These are phyloP conservation scores for Scomber japonicus DNA, from an alignment of 2,113 vertebrate species.

Conservation along the genomic window DNA sequence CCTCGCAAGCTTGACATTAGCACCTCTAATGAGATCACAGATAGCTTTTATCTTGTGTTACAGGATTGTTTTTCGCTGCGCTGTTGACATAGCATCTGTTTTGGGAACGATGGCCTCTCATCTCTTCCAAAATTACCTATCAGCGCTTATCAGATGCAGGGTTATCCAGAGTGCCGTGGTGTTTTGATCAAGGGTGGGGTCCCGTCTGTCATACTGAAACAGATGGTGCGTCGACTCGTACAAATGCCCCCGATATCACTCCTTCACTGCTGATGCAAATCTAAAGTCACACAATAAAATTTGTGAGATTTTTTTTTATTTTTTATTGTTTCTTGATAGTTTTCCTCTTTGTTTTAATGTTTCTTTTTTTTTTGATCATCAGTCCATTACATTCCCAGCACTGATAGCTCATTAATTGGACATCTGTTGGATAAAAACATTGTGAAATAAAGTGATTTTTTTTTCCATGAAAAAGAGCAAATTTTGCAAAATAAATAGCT, in stretches of 20 bases:
- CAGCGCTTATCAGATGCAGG: constrained; percentile 65
- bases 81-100: constrained; percentile 71
- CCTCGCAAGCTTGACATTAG: constrained; percentile 70
- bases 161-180: constrained; percentile 24
- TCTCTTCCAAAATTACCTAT: constrained; percentile 63
- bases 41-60: constrained; percentile 76
- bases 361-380: background rate
- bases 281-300: background rate
- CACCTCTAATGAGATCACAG: constrained; percentile 77
- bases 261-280: background rate
- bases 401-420: constrained; percentile 28
- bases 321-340: constrained; percentile 15
- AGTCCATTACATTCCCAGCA: background rate
- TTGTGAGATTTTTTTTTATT: background rate
- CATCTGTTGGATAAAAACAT: background rate
- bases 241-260: background rate
- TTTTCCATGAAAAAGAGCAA: constrained; percentile 14
- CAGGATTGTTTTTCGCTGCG: constrained; percentile 73
- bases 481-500: background rate
- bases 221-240: background rate
- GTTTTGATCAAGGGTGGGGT: constrained; percentile 33
- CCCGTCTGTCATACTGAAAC: constrained; percentile 6
- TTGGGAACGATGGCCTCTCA: constrained; percentile 66
- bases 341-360: background rate
- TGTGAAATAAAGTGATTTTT: constrained; percentile 13